These are phyloP conservation scores for Phortica okadai DNA, from an alignment of 2,888 invertebrate genomes.

Conservation along the genomic window DNA sequence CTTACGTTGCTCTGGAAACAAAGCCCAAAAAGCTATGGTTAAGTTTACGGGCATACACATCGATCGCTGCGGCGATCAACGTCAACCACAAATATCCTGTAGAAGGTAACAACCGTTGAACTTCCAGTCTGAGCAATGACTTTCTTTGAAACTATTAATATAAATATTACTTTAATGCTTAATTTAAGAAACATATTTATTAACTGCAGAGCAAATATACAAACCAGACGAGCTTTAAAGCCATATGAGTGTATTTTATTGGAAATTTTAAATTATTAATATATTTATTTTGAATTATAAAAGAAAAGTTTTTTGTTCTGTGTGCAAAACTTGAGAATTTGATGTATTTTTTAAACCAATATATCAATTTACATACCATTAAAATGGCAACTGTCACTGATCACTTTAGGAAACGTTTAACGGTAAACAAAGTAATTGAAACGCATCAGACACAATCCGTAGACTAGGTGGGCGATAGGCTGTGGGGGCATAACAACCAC, in stretches of 20 bases:
- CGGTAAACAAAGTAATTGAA: constrained; percentile 2
- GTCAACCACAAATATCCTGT: neutral
- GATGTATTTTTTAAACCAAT: too few species aligned
- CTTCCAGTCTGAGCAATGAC: constrained; percentile 12
- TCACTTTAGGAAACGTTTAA: neutral
- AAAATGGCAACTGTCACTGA: neutral
- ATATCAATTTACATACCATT: neutral
- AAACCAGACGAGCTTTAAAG: neutral
- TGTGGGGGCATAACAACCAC: neutral
- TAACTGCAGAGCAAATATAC: constrained; percentile 3
- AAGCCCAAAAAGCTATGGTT: constrained; percentile 32
- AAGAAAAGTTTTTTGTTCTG: too few species aligned
- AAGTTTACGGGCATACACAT: constrained; percentile 28
- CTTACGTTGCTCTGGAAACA: constrained; percentile 38
- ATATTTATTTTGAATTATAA: too few species aligned
- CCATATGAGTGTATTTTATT: too few species aligned
- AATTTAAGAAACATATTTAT: constrained; percentile 11
- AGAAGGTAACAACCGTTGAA: neutral
- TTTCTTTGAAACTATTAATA: neutral
- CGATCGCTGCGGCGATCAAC: neutral
- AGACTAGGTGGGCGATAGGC: neutral
- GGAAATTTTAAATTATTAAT: too few species aligned
- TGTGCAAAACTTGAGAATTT: too few species aligned
- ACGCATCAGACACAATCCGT: neutral
- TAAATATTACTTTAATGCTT: neutral